Conservation (phyloP, 64 coral and sea anemone genomes). For the Montipora cactus region DNA sequence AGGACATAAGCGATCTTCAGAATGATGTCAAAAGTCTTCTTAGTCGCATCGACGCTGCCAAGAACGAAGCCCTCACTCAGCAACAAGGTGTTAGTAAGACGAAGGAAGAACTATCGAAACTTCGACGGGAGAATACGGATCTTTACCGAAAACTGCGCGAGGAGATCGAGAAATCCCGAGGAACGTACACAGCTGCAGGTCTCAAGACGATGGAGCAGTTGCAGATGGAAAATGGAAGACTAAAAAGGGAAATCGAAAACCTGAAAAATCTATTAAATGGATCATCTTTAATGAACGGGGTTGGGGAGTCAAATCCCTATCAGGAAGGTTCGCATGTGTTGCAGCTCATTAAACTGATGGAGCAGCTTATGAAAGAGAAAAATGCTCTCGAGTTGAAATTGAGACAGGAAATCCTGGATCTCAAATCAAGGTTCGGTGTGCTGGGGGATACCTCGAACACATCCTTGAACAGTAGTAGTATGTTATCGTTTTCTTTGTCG, state of each 20-base stretch:
- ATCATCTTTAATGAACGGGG: conserved; percentile 13
- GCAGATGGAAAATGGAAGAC: conserved; percentile 68
- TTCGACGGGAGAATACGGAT: conserved; percentile 78
- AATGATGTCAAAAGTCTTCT: conserved; percentile 45
- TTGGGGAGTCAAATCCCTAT: conserved; percentile 46
- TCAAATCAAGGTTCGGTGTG: conserved; percentile 78
- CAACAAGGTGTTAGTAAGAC: conserved; percentile 12
- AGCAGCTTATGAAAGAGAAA: conserved; percentile 91
- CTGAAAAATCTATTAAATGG: conserved; percentile 60
- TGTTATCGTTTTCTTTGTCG: conserved; percentile 41
- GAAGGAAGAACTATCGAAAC: conserved; percentile 66
- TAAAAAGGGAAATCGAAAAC: conserved; percentile 82
- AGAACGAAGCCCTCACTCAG: not conserved
- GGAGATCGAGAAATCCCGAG: conserved; percentile 41
- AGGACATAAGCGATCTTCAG: conserved; percentile 71
- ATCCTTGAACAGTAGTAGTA: conserved; percentile 22
- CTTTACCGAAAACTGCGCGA: conserved; percentile 81
- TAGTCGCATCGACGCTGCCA: conserved; percentile 7
- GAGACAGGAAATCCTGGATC: conserved; percentile 79
- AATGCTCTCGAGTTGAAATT: conserved; percentile 86
- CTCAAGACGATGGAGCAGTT: conserved; percentile 51
- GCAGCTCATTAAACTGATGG: conserved; percentile 93
- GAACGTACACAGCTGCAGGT: conserved; percentile 18
- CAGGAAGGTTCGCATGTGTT: conserved; percentile 66
- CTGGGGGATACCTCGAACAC: conserved; percentile 34